phyloP scores from a whole-genome alignment of 2,113 vertebrate genomes.

The Neomonachus schauinslandi region DNA sequence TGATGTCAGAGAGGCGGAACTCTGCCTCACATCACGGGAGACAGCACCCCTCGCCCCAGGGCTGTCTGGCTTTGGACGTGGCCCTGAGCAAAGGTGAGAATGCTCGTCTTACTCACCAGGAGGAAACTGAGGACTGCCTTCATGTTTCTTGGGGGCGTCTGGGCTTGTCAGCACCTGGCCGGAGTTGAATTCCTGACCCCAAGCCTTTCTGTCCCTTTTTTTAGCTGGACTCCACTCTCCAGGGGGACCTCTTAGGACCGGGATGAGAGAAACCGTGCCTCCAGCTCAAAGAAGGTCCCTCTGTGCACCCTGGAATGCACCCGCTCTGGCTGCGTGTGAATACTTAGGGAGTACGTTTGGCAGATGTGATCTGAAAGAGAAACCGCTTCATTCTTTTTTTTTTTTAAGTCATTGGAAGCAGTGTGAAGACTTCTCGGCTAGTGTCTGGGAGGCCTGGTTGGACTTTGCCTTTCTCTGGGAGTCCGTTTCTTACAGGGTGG shows the following conservation, averaged over 20 bases:
- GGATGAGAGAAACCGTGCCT: neutral
- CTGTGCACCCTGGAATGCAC: neutral
- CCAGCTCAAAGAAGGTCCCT: neutral
- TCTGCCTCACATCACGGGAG: neutral
- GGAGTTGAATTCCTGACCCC: neutral
- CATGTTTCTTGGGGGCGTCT: neutral
- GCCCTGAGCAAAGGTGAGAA: neutral
- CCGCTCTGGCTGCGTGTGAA: too few relatives aligned
- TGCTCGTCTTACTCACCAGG: neutral
- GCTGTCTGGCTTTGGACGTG: neutral
- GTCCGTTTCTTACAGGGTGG: neutral
- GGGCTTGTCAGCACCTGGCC: neutral
- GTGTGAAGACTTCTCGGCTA: neutral
- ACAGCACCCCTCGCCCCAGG: neutral
- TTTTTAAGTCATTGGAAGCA: neutral
- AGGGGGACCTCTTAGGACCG: neutral
- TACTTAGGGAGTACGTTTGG: neutral
- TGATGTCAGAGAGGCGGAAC: constrained; percentile 78
- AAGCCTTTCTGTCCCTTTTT: neutral
- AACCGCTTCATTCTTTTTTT: neutral
- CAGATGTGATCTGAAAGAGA: neutral
- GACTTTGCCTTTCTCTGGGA: neutral
- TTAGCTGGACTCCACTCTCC: neutral
- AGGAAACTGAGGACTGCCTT: neutral
- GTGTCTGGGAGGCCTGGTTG: neutral